Evolutionary conservation across 2,113 vertebrate species (phyloP).

Genomic region (Sinocyclocheilus anshuiensis): DNA sequence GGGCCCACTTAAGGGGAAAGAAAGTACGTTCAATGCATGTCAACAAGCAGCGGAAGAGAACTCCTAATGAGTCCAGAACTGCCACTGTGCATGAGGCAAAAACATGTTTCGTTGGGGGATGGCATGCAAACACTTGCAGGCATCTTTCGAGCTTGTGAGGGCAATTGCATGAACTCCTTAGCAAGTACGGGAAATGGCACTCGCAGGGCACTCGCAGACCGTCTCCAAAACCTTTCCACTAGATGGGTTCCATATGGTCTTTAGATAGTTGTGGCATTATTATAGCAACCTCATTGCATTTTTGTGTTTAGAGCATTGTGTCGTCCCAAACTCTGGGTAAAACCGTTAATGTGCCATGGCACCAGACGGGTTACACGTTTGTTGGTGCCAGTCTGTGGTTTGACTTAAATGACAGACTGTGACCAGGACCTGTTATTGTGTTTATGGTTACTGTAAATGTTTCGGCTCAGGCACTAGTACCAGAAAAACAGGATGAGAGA

Average conservation of each 20-base stretch:
- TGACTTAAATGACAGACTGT: slow-evolving; percentile 38
- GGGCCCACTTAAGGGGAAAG: slow-evolving; percentile 10
- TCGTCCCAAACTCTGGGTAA: slow-evolving; percentile 43
- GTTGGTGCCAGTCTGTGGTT: slow-evolving; percentile 56
- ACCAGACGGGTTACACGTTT: slow-evolving; percentile 36
- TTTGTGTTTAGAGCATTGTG: slow-evolving; percentile 44
- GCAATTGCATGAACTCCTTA: slow-evolving; percentile 54
- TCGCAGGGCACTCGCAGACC: slow-evolving; percentile 19
- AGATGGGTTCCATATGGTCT: slow-evolving; percentile 60
- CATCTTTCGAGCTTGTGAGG: slow-evolving; percentile 40
- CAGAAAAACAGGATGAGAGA: slow-evolving; percentile 42
- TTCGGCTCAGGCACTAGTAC: slow-evolving; percentile 30
- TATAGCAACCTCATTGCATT: slow-evolving; percentile 52
- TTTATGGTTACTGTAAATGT: slow-evolving; percentile 53
- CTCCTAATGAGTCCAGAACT: background rate
- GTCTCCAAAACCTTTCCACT: slow-evolving; percentile 42
- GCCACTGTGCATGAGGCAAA: slow-evolving; percentile 6
- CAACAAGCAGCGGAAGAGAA: slow-evolving; percentile 35
- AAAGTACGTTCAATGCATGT: slow-evolving; percentile 34
- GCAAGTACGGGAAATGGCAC: slow-evolving; percentile 53
- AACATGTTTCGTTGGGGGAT: slow-evolving; percentile 37
- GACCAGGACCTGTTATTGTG: slow-evolving; percentile 44
- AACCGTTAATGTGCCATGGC: slow-evolving; percentile 28
- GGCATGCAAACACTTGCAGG: slow-evolving; percentile 48
- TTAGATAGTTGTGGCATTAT: slow-evolving; percentile 44